Conservation (phyloP, 2,113 vertebrate species). For the Brienomyrus brachyistius region DNA sequence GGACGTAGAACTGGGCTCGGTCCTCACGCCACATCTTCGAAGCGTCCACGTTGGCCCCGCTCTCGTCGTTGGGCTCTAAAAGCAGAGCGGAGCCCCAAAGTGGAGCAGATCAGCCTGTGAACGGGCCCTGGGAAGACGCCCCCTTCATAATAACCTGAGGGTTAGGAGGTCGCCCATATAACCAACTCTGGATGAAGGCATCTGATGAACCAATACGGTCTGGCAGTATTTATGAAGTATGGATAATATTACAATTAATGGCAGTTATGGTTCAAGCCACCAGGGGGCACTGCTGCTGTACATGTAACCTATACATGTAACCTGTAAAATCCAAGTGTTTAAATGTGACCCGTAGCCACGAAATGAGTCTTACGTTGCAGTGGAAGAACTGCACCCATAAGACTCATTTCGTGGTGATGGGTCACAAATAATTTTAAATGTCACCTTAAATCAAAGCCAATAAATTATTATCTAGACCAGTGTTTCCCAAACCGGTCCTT, state of each 20-base stretch:
- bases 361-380: too few species aligned
- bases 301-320: not conserved
- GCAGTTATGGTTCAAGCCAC: not conserved
- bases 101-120: not conserved
- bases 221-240: not conserved
- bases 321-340: not conserved
- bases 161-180: not conserved
- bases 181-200: not conserved
- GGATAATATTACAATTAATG: not conserved
- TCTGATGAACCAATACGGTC: not conserved
- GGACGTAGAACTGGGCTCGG: conserved; percentile 81
- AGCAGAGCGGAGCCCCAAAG: not conserved
- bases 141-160: not conserved
- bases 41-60: conserved; percentile 89
- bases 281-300: not conserved
- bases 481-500: not conserved
- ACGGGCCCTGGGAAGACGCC: not conserved
- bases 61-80: conserved; percentile 94
- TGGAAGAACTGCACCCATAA: too few species aligned
- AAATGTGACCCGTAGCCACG: not conserved
- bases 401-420: too few species aligned
- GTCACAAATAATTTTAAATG: not conserved
- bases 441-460: not conserved
- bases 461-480: not conserved
- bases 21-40: conserved; percentile 98